Conservation (phyloP, 2,797 vertebrate genomes). For the Rhinatrema bivittatum region DNA sequence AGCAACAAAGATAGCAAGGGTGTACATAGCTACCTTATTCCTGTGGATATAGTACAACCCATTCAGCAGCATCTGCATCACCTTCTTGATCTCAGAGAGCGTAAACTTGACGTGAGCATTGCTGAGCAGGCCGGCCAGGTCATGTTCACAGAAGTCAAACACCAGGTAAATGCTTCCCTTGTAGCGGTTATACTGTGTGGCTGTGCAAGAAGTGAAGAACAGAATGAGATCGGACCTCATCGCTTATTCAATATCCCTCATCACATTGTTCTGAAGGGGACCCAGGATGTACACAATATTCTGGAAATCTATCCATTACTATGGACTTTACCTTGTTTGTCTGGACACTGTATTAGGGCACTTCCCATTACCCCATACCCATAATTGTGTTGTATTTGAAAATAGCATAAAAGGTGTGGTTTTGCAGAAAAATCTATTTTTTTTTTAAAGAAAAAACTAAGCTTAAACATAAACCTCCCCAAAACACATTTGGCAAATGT, state of each 20-base stretch:
- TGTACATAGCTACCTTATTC: conserved; percentile 74
- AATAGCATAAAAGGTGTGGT: too few species aligned
- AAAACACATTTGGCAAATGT: too few species aligned
- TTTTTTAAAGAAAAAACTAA: too few species aligned
- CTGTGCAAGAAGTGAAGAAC: conserved; percentile 40
- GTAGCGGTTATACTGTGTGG: conserved; percentile 91
- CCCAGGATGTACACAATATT: too few species aligned
- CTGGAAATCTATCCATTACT: too few species aligned
- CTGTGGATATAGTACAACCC: conserved; percentile 97
- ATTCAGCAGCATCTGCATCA: conserved; percentile 97
- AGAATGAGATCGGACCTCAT: not conserved
- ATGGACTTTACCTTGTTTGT: too few species aligned
- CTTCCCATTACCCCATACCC: too few species aligned
- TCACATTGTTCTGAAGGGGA: not conserved
- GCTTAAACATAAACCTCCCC: too few species aligned
- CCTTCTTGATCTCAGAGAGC: conserved; percentile 91
- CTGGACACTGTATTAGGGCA: too few species aligned
- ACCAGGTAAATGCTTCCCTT: conserved; percentile 97
- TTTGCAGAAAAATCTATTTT: too few species aligned
- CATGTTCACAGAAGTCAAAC: conserved; percentile 97
- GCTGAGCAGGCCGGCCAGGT: conserved; percentile 90
- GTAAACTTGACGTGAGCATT: conserved; percentile 97
- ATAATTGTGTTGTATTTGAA: too few species aligned
- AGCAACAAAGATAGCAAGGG: too few species aligned
- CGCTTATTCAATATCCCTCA: not conserved